phyloP scores from a whole-genome alignment of 2,888 invertebrate species.

The Eledone cirrhosa region DNA sequence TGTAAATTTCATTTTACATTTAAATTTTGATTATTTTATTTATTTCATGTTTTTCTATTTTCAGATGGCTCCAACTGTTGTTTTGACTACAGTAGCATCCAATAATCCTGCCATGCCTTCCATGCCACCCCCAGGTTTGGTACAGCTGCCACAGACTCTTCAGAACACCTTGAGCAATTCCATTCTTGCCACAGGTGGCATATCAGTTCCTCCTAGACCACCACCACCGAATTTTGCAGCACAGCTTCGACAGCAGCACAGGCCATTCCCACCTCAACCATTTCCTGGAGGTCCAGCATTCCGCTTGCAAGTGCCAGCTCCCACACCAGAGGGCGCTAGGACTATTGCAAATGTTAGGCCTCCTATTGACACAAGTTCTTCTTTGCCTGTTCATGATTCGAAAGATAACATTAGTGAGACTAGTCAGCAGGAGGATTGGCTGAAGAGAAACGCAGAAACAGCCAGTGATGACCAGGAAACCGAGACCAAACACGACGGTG shows the following conservation, averaged over 20 bases:
- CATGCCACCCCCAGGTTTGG: slow-evolving; percentile 5
- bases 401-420: background rate
- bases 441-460: background rate
- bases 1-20: background rate
- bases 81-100: slow-evolving; percentile 12
- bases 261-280: slow-evolving; percentile 17
- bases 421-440: slow-evolving; percentile 5
- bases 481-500: slow-evolving; percentile 1
- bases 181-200: background rate
- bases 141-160: slow-evolving; percentile 25
- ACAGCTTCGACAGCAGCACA: slow-evolving; percentile 12
- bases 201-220: slow-evolving; percentile 9
- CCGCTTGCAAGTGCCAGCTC: slow-evolving; percentile 34
- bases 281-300: slow-evolving; percentile 15
- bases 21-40: background rate
- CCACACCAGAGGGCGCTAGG: slow-evolving; percentile 34
- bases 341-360: slow-evolving; percentile 32
- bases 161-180: slow-evolving; percentile 23
- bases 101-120: slow-evolving; percentile 12
- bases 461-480: background rate
- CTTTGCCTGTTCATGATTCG: background rate
- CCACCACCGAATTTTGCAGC: slow-evolving; percentile 5
- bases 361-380: background rate
- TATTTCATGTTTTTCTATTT: background rate
- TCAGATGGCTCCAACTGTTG: slow-evolving; percentile 24